Evolutionary conservation across 2,113 vertebrate genomes (phyloP).

Genomic region (Cepphus grylle): DNA sequence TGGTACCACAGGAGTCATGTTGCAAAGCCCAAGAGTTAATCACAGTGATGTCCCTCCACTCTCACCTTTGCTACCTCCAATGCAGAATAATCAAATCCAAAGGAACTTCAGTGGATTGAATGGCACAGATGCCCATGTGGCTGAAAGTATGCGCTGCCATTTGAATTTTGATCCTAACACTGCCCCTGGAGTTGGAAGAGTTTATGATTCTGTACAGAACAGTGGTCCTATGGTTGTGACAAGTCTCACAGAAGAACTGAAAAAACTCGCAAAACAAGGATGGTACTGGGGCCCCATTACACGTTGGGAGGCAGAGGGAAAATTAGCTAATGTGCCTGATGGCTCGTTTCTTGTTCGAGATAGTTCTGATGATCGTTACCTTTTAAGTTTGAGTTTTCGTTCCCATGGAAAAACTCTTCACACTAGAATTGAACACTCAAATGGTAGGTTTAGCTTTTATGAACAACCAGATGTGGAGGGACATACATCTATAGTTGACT

Average conservation of each 20-base stretch:
- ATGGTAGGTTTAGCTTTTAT: conserved; percentile 98
- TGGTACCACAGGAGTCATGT: conserved; percentile 84
- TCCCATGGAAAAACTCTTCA: conserved; percentile 97
- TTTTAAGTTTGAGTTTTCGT: conserved; percentile 96
- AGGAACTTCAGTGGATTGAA: conserved; percentile 86
- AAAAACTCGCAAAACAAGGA: conserved; percentile 95
- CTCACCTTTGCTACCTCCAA: conserved; percentile 90
- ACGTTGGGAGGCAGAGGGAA: conserved; percentile 97
- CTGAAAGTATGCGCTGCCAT: conserved; percentile 90
- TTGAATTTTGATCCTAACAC: conserved; percentile 95
- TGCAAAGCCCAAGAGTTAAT: conserved; percentile 82
- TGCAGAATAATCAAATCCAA: conserved; percentile 84
- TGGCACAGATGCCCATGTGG: conserved; percentile 83
- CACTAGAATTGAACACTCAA: conserved; percentile 97
- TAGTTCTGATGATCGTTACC: conserved; percentile 95
- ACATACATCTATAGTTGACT: conserved; percentile 95
- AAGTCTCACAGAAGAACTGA: conserved; percentile 96
- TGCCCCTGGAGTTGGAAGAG: conserved; percentile 90
- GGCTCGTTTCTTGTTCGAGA: conserved; percentile 96
- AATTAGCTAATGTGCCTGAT: conserved; percentile 89
- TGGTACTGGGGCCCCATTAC: conserved; percentile 99
- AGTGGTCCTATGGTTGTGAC: conserved; percentile 95
- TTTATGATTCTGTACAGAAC: conserved; percentile 94
- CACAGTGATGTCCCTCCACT: conserved; percentile 83
- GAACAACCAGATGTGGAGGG: conserved; percentile 98